Base-by-base conservation (phyloP, 2,113 vertebrate genomes). In the Eurypyga helias region DNA sequence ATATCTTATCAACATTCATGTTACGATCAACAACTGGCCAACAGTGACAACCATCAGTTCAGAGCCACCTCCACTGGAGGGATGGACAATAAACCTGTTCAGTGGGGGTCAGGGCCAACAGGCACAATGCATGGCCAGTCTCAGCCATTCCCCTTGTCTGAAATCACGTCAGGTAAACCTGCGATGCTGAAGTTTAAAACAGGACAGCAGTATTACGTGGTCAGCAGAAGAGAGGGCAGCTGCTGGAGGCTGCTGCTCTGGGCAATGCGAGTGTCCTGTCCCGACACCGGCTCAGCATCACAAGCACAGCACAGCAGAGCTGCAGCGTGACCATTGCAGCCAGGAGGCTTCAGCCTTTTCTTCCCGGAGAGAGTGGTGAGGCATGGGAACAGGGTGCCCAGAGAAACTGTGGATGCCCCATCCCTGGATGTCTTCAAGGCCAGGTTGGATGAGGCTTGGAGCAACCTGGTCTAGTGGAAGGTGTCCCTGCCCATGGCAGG, bases 241-340 rank as follows among this genome's bases (percentile, higher is more conserved):
- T 83, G 78, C 46, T 0, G 10, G 33, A 17, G 34, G 33, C 38
- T 8, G 45, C 45, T 58, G 52, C 70, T 60, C 24, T 15, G 41
- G 4, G 33, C 31, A 29, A 36, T 23, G 29, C 46, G 16, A 33
- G 41, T 1, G 23, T 55, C 76, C 61, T 6, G 2, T 54, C 51
- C 60, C 0, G 0, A 2, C 1, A 1, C 34, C 23, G 13, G 58
- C 67, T 62, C 52, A 33, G 45, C 21, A 43, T 21, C 60, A 29
- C 38, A 18, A 38, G 29, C 7, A 4, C 45, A 41, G 41, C 5
- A 6, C 29, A 36, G 67, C 38, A n/a, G 89, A 58, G n/a, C 45
- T 33, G 57, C 65, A 23, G 62, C 3, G 2, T 48, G 41, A 65
- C 51, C 43, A 2, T 15, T 43, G 5, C 65, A 21, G 62, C 3